Evolutionary conservation across 1,140 invertebrate species (phyloP), one percentile per base, ranked within the genome.

Genomic region (Tetragnatha versicolor): DNA sequence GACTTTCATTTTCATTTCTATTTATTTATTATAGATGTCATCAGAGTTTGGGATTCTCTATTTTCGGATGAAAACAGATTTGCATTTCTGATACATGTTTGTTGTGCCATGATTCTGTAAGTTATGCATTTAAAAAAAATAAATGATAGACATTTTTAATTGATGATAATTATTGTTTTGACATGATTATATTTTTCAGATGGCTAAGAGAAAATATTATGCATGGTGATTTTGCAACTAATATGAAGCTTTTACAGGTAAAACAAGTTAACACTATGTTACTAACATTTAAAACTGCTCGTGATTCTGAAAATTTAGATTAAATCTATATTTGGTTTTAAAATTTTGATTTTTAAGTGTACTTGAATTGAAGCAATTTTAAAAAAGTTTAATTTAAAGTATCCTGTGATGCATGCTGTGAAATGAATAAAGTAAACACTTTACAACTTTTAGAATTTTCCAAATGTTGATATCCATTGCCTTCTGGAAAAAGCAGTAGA

Each of bases 31-130:
- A 33, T 82, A 87, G 96, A 98, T 88, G 94, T 98, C 0, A 90
- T 98, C 82, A 89, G 96, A 82, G 93, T 98, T 82, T 98, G 97
- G 97, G 97, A 98, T 86, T 94, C 95, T 0, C 85, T 98, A 22
- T 95, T 98, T 87, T 91, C 95, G 0, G 96, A 98, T 87, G 88
- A 92, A 75, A 90, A 92, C 55, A 89, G 96, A 83, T 98, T 98
- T 85, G 89, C 92, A 82, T 98, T 97, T 84, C 90, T 98, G 0
- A 93, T 96, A 81, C 90, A 93, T 84, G 91, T 98, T 69, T 98
- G 95, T 86, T 96, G 94, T 89, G 94, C 96, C 81, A 98, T 98
- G 96, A 93, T 98, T 81, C 88, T 97, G 94, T 97, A 89, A 92
- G 93, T 91, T 83, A 79, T 51, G 12, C 49, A 9, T 7, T n/a